These are phyloP conservation scores for Eudemis profundana DNA, from an alignment of 2,888 invertebrate species.

Conservation along the genomic window DNA sequence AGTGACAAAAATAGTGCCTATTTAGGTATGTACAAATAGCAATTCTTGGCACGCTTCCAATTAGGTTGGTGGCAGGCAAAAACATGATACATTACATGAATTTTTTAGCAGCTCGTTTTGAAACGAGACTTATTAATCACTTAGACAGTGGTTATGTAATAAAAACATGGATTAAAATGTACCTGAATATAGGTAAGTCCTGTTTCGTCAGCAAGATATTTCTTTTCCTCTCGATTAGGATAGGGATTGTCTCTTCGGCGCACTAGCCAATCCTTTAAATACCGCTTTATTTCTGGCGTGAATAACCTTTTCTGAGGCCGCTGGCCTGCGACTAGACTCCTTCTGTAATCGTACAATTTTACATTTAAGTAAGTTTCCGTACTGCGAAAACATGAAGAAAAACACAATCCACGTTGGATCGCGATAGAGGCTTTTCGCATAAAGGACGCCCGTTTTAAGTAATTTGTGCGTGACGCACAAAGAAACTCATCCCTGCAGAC, in stretches of 20 bases:
- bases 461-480: slow-evolving; percentile 74
- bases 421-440: slow-evolving; percentile 49
- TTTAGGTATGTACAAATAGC: slow-evolving; percentile 79
- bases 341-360: slow-evolving; percentile 67
- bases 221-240: slow-evolving; percentile 91
- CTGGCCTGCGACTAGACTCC: slow-evolving; percentile 85
- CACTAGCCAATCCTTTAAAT: slow-evolving; percentile 91
- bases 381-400: slow-evolving; percentile 15
- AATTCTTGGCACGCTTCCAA: slow-evolving; percentile 79
- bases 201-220: slow-evolving; percentile 89
- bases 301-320: slow-evolving; percentile 90
- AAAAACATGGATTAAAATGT: slow-evolving; percentile 50
- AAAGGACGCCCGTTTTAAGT: slow-evolving; percentile 54
- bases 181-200: slow-evolving; percentile 92
- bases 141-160: slow-evolving; percentile 36
- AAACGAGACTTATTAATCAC: slow-evolving; percentile 44
- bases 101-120: slow-evolving; percentile 29
- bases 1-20: slow-evolving; percentile 83
- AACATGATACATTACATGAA: slow-evolving; percentile 61
- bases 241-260: slow-evolving; percentile 91
- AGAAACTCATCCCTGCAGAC: slow-evolving; percentile 69
- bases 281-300: slow-evolving; percentile 92
- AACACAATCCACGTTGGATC: neutral
- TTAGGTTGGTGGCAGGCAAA: slow-evolving; percentile 79
- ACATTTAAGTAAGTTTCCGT: neutral